Conservation (phyloP, 2,888 invertebrate species). For the Chaetogeoica ovagalla region DNA sequence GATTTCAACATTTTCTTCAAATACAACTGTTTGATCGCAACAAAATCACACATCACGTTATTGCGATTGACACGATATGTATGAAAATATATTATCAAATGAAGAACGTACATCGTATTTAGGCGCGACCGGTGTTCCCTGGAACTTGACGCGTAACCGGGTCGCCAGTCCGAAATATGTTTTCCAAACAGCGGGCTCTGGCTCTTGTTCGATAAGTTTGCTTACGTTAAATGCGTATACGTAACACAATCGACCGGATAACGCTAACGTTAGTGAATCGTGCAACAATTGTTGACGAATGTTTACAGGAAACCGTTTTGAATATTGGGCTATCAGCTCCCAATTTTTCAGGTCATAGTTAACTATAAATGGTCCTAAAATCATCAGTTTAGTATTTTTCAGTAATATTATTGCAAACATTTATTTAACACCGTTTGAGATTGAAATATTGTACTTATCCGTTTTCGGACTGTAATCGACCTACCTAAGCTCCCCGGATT, state of each 20-base stretch:
- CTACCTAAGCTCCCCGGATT: conserved; percentile 76
- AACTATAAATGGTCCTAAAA: conserved; percentile 75
- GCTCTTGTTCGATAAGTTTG: conserved; percentile 72
- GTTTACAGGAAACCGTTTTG: conserved; percentile 66
- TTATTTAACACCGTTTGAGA: too few relatives aligned
- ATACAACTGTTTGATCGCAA: conserved; percentile 66
- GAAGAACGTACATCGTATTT: conserved; percentile 71
- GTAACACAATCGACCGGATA: conserved; percentile 76
- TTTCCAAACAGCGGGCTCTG: conserved; percentile 78
- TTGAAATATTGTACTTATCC: too few relatives aligned
- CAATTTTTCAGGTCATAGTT: conserved; percentile 80
- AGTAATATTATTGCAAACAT: too few relatives aligned
- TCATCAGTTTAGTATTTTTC: too few relatives aligned
- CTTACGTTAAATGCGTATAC: conserved; percentile 79
- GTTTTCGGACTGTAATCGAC: conserved; percentile 44
- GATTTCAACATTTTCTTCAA: conserved; percentile 71
- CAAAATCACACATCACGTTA: background rate
- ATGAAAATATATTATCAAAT: background rate
- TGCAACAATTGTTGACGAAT: conserved; percentile 76
- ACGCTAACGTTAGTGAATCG: conserved; percentile 78
- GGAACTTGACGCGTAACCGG: conserved; percentile 73
- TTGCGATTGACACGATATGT: background rate
- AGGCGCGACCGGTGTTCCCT: conserved; percentile 65
- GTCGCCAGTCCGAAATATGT: conserved; percentile 84
- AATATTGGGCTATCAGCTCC: conserved; percentile 68